Conservation (phyloP, 2,888 invertebrate genomes). For the Phragmatobia fuliginosa region DNA sequence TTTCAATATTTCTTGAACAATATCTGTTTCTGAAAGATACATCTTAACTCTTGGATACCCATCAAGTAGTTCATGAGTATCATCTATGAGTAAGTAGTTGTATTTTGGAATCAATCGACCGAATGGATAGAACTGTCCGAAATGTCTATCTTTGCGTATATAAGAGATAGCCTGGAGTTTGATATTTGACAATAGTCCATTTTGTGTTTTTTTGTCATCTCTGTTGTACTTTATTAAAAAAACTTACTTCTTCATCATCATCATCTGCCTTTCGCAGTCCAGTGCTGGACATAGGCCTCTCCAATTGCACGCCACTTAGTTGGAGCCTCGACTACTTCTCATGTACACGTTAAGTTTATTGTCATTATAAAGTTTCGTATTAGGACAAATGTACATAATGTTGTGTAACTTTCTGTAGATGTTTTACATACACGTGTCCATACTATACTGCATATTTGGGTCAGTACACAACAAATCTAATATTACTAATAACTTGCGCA, state of each 20-base stretch:
- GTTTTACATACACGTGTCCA: no score
- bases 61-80: neutral
- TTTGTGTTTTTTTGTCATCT: neutral
- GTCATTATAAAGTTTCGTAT: no score
- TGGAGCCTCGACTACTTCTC: no score
- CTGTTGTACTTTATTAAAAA: no score
- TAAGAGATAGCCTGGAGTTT: neutral
- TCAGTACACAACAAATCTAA: neutral
- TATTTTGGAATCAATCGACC: neutral
- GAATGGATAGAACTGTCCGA: neutral
- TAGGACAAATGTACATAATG: no score
- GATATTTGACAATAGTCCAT: neutral
- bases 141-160: neutral
- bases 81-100: neutral
- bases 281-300: no score
- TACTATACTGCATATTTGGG: neutral
- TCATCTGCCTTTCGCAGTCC: no score
- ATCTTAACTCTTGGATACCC: neutral
- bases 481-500: neutral
- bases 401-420: no score
- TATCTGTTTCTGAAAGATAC: neutral
- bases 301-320: no score
- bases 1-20: slow-evolving; percentile 2
- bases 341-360: no score
- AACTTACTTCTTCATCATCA: no score